Conservation (phyloP, 2,888 invertebrate species). For the Pachliopta kotzebuea region DNA sequence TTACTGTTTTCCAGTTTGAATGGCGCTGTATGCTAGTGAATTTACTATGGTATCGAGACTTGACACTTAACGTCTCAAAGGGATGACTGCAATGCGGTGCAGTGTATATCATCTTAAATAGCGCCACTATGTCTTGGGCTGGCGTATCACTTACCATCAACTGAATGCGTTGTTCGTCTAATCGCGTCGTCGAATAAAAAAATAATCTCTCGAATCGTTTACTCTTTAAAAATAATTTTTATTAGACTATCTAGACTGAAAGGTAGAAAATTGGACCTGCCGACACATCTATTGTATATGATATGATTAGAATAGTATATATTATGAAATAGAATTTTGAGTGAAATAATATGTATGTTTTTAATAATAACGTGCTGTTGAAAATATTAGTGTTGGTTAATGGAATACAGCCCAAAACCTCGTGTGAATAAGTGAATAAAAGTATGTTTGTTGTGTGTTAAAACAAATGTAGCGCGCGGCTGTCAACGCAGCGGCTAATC, state of each 20-base stretch:
- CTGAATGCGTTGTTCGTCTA: too few relatives aligned
- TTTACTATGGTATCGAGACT: too few relatives aligned
- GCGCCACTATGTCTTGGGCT: too few relatives aligned
- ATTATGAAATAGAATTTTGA: neutral
- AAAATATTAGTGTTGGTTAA: neutral
- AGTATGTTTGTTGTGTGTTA: constrained; percentile 32
- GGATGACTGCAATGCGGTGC: too few relatives aligned
- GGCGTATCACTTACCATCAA: too few relatives aligned
- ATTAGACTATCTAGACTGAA: neutral
- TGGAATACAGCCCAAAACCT: neutral
- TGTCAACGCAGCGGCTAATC: constrained; percentile 48
- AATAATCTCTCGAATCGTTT: neutral
- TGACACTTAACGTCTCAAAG: too few relatives aligned
- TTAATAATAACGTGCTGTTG: neutral
- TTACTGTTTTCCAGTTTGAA: too few relatives aligned
- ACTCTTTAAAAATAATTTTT: neutral
- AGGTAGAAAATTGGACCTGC: neutral
- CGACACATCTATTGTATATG: neutral
- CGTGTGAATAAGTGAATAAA: constrained; percentile 4
- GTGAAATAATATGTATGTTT: neutral
- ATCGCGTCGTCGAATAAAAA: too few relatives aligned
- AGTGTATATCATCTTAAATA: too few relatives aligned
- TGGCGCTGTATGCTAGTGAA: too few relatives aligned
- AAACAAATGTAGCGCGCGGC: constrained; percentile 44
- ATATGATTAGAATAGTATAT: neutral